Evolutionary conservation across 2,113 vertebrate species (phyloP), one percentile per base, ranked within the genome.

Genomic region (Acrocephalus arundinaceus): DNA sequence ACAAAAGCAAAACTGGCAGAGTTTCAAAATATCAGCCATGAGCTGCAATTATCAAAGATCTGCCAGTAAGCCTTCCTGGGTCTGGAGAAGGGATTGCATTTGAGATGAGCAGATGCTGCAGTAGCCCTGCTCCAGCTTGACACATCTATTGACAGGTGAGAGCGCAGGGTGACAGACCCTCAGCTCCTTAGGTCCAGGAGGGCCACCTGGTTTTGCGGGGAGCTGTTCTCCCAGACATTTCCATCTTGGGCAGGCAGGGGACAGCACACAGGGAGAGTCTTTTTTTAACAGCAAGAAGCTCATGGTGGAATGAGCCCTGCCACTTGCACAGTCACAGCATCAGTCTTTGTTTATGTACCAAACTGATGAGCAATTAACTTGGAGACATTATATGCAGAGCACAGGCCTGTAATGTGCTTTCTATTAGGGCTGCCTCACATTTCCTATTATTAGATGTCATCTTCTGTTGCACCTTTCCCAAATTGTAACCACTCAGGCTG

Each of bases 341-440:
- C 92, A 52, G 83, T 59, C 92, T 93, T 96, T 90, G 92, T 95
- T 94, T 94, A 86, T 78, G 83, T 68, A 84, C 83, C 3, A 7
- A 93, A 51, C 67, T 90, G 89, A 89, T 73, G 93, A 96, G 94
- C 93, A 95, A 95, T 96, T 96, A 95, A 88, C 90, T 94, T 49
- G 62, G 61, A 90, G 92, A 45, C 45, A 93, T 92, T 88, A 74
- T 88, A 94, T 91, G 92, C 95, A 78, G 79, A 94, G 79, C 88
- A 48, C 76, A 88, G 65, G 61, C 43, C 68, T 77, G 0, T 86
- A 88, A 88, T 45, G 57, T 46, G 76, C 80, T 93, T 96, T 90
- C 75, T 92, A 65, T 90, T 90, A 86, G 72, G 76, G 73, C 61
- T 96, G 90, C 61, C 76, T 83, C 61, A 49, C 61, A 37, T 31